These are phyloP conservation scores for Reinhardtius hippoglossoides DNA, from an alignment of 2,113 vertebrate species.

Conservation along the genomic window DNA sequence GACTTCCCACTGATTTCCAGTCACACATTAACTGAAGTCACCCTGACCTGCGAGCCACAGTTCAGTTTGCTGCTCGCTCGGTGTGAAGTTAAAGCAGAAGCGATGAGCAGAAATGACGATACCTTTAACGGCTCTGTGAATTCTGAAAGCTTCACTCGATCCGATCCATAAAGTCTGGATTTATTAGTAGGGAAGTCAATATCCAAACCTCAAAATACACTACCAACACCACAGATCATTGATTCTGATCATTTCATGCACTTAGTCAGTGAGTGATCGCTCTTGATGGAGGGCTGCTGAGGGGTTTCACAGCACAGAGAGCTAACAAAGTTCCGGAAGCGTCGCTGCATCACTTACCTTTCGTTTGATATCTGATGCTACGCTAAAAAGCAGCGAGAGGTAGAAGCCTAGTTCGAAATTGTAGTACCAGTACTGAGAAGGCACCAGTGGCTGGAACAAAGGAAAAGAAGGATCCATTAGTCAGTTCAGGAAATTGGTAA, in stretches of 20 bases:
- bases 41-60: neutral
- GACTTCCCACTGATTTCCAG: neutral
- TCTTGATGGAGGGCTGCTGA: slow-evolving; percentile 26
- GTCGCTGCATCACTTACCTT: slow-evolving; percentile 84
- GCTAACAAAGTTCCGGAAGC: slow-evolving; percentile 7
- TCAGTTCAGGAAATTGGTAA: neutral
- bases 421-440: slow-evolving; percentile 91
- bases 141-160: slow-evolving; percentile 34
- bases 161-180: slow-evolving; percentile 4
- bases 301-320: neutral
- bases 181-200: slow-evolving; percentile 43
- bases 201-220: slow-evolving; percentile 47
- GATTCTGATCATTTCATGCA: slow-evolving; percentile 15
- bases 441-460: slow-evolving; percentile 83
- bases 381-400: slow-evolving; percentile 86
- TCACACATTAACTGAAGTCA: slow-evolving; percentile 53
- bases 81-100: neutral
- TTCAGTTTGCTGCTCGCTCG: neutral
- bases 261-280: slow-evolving; percentile 16
- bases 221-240: slow-evolving; percentile 6
- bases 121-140: neutral
- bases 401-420: slow-evolving; percentile 93
- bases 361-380: slow-evolving; percentile 91
- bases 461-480: neutral
- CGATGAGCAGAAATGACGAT: neutral